phyloP scores from a whole-genome alignment of 1,140 invertebrate genomes.

The Delia radicum region DNA sequence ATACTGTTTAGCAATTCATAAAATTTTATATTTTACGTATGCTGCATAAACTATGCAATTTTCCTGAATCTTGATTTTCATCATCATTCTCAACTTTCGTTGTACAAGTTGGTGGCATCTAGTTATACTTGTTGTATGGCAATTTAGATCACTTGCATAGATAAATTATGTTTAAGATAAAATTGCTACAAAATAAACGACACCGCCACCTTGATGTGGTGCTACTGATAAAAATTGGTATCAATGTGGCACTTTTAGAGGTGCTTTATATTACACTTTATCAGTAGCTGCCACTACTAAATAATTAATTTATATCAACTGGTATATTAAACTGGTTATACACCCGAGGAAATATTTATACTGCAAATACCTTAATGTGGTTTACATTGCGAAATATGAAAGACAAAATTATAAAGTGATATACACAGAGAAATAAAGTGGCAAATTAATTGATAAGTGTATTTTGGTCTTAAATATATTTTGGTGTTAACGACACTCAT shows the following conservation, averaged over 20 bases:
- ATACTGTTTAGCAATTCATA: neutral
- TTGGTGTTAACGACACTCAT: no score
- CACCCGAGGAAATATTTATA: no score
- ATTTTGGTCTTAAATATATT: no score
- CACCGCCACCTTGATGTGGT: neutral
- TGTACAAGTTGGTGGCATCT: neutral
- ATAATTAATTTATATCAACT: neutral
- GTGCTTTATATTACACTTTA: neutral
- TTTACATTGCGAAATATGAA: no score
- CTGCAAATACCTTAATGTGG: no score
- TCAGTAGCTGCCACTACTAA: neutral
- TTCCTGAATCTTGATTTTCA: neutral
- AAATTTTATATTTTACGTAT: neutral
- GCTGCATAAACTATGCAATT: neutral
- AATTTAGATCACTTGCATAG: conserved; percentile 10
- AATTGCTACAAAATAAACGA: neutral
- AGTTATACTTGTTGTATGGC: neutral
- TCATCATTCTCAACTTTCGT: neutral
- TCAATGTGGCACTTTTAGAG: neutral
- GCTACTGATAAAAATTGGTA: neutral
- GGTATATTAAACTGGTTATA: neutral
- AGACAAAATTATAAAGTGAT: no score
- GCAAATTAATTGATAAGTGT: no score
- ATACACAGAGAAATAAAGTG: no score
- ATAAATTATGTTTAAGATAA: conserved; percentile 17